A percentile compares a stretch with the other conserved stretches of the same genome.
These are phyloP conservation scores for Spatulosminthurus flaviceps DNA, from an alignment of 2,888 invertebrate genomes.

Conservation along the genomic window DNA sequence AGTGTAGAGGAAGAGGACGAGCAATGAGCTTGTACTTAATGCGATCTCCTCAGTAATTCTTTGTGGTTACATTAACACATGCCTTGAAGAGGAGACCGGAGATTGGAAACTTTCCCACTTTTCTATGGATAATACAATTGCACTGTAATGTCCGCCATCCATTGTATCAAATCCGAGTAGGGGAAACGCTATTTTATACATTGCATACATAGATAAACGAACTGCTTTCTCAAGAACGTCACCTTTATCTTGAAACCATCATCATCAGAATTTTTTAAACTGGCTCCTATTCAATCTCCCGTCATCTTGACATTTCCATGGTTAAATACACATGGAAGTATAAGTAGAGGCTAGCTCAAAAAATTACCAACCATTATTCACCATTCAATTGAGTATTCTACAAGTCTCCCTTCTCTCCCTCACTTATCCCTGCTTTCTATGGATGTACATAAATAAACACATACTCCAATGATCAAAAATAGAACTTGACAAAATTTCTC, in stretches of 20 bases:
- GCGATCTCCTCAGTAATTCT: neutral
- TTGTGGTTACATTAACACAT: conserved; percentile 18
- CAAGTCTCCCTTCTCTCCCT: too few species aligned
- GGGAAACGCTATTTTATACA: neutral
- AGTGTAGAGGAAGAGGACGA: neutral
- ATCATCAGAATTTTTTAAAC: conserved; percentile 34
- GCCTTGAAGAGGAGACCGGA: neutral
- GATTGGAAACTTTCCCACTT: neutral
- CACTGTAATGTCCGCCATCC: conserved; percentile 43
- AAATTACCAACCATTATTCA: conserved; percentile 6
- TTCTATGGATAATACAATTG: conserved; percentile 35
- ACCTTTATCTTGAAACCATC: conserved; percentile 37
- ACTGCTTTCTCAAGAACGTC: conserved; percentile 22
- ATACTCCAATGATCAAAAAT: neutral
- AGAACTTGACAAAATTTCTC: conserved; percentile 1
- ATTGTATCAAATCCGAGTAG: conserved; percentile 4
- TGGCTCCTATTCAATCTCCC: conserved; percentile 36
- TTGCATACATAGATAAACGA: conserved; percentile 18
- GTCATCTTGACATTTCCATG: conserved; percentile 34
- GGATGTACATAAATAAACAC: neutral
- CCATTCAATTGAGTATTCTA: neutral
- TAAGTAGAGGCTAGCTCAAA: neutral
- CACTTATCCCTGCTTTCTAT: too few species aligned
- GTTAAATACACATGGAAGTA: conserved; percentile 38
- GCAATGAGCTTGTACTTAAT: neutral